Base-by-base conservation (phyloP, 2,888 invertebrate genomes). In the Coecobrya sp. region DNA sequence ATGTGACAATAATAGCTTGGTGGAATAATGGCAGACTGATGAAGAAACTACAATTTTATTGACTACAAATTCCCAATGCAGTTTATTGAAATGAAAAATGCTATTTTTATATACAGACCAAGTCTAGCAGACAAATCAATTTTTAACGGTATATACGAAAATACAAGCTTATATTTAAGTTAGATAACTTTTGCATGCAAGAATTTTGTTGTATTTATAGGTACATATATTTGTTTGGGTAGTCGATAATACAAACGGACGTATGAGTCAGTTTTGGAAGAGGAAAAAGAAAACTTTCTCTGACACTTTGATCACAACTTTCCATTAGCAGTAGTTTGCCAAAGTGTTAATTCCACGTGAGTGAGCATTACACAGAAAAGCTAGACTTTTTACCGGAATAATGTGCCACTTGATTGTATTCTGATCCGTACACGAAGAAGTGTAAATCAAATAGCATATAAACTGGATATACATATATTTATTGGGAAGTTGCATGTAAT, bases 331-430 rank as follows among this genome's bases (percentile, higher is more conserved):
- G 16, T 25, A 82, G 82, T 84, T 62, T 62, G 62, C 62, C n/a
- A 45, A 84, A 65, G 42, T 59, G 30, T 81, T 82, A 65, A 42
- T 84, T 84, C 84, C 84, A 84, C 19, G 7, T 65, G 84, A 84
- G 25, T 25, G 42, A 52, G 19, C 82, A 30, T 59, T 13, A 11
- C 2, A 36, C 7, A 4, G 36, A 36, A 36, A n/a, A n/a, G n/a
- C n/a, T 36, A 7, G 36, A 7, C 36, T 36, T n/a, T n/a, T n/a
- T 36, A 36, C 36, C 36, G 36, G 36, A 36, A 36, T 36, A 36
- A 36, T 36, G 36, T 36, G 36, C 36, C 36, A 36, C 36, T 36
- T 36, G 36, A 36, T 36, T 36, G 36, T 36, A 4, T 7, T 36
- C 36, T 36, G 36, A 7, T 36, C 36, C 7, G 3, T 36, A 36